Evolutionary conservation across 2,888 invertebrate species (phyloP).

Genomic region (Lutraria lutraria): DNA sequence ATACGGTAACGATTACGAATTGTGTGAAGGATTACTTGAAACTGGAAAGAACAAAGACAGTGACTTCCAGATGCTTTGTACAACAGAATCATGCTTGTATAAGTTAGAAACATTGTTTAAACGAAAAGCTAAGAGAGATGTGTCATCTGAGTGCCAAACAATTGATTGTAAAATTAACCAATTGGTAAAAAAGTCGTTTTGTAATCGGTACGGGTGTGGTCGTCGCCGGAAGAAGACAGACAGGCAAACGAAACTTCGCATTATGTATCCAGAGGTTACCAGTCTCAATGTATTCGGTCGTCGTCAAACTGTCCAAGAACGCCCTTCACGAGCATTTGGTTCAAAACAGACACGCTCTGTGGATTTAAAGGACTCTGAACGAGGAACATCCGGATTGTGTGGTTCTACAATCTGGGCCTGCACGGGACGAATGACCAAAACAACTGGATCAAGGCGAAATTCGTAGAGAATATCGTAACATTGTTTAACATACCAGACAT

Average conservation of each 20-base stretch:
- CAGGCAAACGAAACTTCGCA: neutral
- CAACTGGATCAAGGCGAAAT: neutral
- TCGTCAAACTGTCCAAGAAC: neutral
- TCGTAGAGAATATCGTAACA: neutral
- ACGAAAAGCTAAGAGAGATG: neutral
- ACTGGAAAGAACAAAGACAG: neutral
- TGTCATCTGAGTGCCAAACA: neutral
- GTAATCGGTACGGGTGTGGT: constrained; percentile 24
- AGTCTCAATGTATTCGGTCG: constrained; percentile 1
- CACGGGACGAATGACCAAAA: neutral
- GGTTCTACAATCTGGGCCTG: neutral
- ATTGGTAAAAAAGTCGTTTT: constrained; percentile 10
- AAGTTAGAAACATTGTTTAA: neutral
- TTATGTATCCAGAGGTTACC: neutral
- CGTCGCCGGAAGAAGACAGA: neutral
- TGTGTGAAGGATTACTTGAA: neutral
- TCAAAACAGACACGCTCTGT: neutral
- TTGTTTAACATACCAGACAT: too few relatives aligned
- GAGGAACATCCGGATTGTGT: neutral
- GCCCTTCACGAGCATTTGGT: neutral
- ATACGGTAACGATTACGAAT: neutral
- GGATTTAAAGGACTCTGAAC: neutral
- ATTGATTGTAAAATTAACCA: neutral
- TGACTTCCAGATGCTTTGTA: neutral
- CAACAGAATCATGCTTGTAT: neutral